Evolutionary conservation across 2,888 invertebrate genomes (phyloP), one percentile per base, ranked within the genome.

Genomic region (Gari tellinella): DNA sequence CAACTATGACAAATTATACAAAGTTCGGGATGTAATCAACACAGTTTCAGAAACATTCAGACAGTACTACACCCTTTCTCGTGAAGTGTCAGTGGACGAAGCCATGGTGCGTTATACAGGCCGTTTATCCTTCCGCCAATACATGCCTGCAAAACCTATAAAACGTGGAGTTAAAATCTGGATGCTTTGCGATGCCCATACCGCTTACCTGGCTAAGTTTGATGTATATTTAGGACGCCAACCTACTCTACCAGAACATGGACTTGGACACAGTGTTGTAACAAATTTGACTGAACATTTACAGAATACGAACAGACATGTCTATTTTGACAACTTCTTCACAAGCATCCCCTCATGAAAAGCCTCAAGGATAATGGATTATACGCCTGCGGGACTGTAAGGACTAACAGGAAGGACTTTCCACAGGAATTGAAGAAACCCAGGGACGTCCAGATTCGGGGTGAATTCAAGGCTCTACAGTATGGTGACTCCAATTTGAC

Each of bases 361-460:
- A 8, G 40, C 2, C 43, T 60, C 1, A 21, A 62, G 2, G 37
- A 23, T 1, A 10, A 49, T 38, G 69, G 65, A 1, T 37, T 69
- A 12, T 69, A 75, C 25, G 61, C 62, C 4, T 69, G 69, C 17
- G 62, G 69, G 4, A 75, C 69, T 2, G 52, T 69, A 0, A n/a
- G 65, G 1, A 8, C 23, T 1, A 66, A 65, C 38, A 19, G 62
- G 17, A n/a, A 49, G 43, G n/a, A n/a, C n/a, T n/a, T n/a, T n/a
- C n/a, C n/a, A n/a, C n/a, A n/a, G n/a, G n/a, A n/a, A n/a, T n/a
- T n/a, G n/a, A n/a, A n/a, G n/a, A n/a, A n/a, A n/a, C n/a, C n/a
- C n/a, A n/a, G n/a, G n/a, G n/a, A n/a, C 58, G 58, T 70, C 4
- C 5, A 37, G n/a, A 17, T 70, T 1, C 38, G 62, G 1, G 75